Conservation (phyloP, 2,888 invertebrate genomes). For the Aporophyla nigra region DNA sequence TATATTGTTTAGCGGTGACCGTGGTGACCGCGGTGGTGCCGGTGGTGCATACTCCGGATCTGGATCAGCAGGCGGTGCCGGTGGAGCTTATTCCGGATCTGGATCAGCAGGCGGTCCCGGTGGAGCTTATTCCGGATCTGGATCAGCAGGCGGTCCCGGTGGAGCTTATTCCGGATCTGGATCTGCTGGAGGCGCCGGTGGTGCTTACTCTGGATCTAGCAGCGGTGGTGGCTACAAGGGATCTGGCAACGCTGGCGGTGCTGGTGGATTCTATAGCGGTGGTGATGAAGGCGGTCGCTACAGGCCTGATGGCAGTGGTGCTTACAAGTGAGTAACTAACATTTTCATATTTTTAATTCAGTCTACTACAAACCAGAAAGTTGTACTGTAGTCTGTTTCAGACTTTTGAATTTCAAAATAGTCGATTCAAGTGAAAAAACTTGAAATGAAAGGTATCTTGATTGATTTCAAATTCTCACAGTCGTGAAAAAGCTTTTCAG, state of each 20-base stretch:
- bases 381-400: neutral
- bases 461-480: neutral
- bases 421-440: neutral
- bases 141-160: constrained; percentile 67
- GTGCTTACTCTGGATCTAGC: constrained; percentile 29
- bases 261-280: constrained; percentile 67
- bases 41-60: constrained; percentile 80
- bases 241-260: constrained; percentile 55
- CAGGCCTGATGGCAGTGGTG: constrained; percentile 72
- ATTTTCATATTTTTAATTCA: neutral
- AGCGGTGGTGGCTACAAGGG: constrained; percentile 58
- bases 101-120: constrained; percentile 73
- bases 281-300: constrained; percentile 72
- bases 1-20: constrained; percentile 77
- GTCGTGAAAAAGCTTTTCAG: neutral
- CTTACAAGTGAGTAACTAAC: constrained; percentile 67
- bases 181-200: constrained; percentile 73
- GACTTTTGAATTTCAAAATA: neutral
- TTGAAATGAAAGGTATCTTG: neutral
- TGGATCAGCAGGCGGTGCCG: constrained; percentile 71
- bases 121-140: constrained; percentile 70
- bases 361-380: neutral
- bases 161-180: constrained; percentile 43
- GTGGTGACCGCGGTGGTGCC: constrained; percentile 83
- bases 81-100: constrained; percentile 73